Evolutionary conservation across 2,797 vertebrate genomes (phyloP), one percentile per base, ranked within the genome.

Genomic region (Coracias cyanogaster): DNA sequence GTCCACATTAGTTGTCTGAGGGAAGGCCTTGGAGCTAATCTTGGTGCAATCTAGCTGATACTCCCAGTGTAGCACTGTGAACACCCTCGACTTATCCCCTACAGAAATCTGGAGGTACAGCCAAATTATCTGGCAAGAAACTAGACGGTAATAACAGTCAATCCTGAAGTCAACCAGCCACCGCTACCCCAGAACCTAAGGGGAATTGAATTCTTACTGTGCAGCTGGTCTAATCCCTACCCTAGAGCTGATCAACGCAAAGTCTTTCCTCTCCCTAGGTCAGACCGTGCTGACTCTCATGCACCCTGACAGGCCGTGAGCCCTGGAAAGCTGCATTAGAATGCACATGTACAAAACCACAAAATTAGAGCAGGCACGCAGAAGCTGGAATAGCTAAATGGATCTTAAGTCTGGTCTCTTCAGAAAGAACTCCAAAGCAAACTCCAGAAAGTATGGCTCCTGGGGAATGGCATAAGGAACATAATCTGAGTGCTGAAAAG

Each of bases 41-140:
- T 8, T 92, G 92, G 77, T 93, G 54, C 81, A 93, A 96, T 96
- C 92, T 92, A 89, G 51, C 16, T 89, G 94, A 95, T 96, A 93
- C 88, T 96, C 90, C 64, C 6, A 7, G 83, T 73, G 51, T 28
- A 93, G 77, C 41, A 88, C 65, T 1, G 3, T 78, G 90, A 93
- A 91, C 88, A 94, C 90, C 73, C 65, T 89, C 86, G 66, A 16
- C 2, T 83, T 95, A 96, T 94, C 73, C 83, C 64, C 70, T 79
- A 48, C 66, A 93, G 80, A 94, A 94, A 96, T 94, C 85, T 96
- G 52, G 58, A 95, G 82, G 60, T 72, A 87, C 17, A 58, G 70
- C 55, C 80, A 94, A 93, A 84, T 94, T 81, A 88, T 69, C 91
- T 94, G 82, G 73, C 77, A 93, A 94, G 93, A 91, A 94, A 93